A percentile compares a stretch with the other conserved stretches of the same genome.
phyloP scores from a whole-genome alignment of 2,113 vertebrate genomes.

The Plestiodon gilberti region DNA sequence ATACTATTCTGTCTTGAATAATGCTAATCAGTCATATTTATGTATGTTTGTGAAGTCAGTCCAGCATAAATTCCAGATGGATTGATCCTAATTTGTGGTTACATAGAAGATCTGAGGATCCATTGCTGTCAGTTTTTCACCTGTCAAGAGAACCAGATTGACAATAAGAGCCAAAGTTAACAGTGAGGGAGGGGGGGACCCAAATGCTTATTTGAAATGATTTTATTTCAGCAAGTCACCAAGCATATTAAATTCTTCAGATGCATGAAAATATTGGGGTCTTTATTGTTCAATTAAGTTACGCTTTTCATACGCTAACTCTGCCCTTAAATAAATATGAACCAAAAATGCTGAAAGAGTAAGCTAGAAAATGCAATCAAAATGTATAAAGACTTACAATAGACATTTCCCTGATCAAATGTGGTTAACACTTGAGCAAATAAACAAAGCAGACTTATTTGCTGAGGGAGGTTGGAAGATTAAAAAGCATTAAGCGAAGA shows the following conservation, averaged over 20 bases:
- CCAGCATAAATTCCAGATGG: conserved; percentile 27
- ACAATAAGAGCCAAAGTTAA: conserved; percentile 59
- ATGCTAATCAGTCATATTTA: not conserved
- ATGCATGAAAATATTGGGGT: conserved; percentile 54
- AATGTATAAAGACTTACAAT: conserved; percentile 36
- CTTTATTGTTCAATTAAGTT: conserved; percentile 64
- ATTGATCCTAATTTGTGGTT: not conserved
- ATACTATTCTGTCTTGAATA: not conserved
- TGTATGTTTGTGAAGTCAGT: not conserved
- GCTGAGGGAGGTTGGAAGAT: conserved; percentile 36
- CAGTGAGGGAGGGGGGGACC: not conserved
- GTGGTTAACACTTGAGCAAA: conserved; percentile 36
- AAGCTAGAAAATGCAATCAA: conserved; percentile 42
- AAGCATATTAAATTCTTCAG: conserved; percentile 54
- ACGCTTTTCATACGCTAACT: conserved; percentile 45
- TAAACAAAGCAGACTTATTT: conserved; percentile 59
- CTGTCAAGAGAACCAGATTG: not conserved
- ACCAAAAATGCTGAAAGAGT: conserved; percentile 54
- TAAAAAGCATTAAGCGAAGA: conserved; percentile 49
- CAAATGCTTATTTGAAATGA: conserved; percentile 35
- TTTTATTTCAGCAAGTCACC: conserved; percentile 52
- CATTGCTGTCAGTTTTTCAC: conserved; percentile 20
- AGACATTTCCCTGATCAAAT: conserved; percentile 49
- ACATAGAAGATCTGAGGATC: not conserved
- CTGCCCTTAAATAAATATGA: conserved; percentile 44